Evolutionary conservation across 2,888 invertebrate species (phyloP).

Genomic region (Pristionchus arcanus): DNA sequence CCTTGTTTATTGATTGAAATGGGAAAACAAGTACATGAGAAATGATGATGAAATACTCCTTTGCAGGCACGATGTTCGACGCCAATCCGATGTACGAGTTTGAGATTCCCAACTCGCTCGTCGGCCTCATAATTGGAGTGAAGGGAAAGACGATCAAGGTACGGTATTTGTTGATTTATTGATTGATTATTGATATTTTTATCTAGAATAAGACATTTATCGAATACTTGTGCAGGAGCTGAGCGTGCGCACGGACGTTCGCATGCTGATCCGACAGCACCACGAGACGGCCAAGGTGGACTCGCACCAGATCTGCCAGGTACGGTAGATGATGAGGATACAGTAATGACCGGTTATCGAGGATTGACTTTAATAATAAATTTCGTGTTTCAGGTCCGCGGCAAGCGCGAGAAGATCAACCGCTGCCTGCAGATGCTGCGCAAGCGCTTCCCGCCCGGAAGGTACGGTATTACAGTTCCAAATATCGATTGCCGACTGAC

Average conservation of each 20-base stretch:
- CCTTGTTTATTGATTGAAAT: too few species aligned
- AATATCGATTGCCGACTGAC: not conserved
- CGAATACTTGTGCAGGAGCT: slow-evolving; percentile 68
- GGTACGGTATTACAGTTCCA: slow-evolving; percentile 54
- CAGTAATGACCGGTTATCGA: not conserved
- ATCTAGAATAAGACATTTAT: not conserved
- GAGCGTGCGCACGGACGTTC: slow-evolving; percentile 75
- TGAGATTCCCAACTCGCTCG: slow-evolving; percentile 79
- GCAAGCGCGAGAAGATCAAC: slow-evolving; percentile 78
- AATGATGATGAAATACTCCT: not conserved
- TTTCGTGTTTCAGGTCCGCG: slow-evolving; percentile 64
- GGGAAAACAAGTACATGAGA: too few species aligned
- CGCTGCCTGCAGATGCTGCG: slow-evolving; percentile 76
- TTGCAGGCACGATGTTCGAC: slow-evolving; percentile 53
- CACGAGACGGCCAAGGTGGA: slow-evolving; percentile 73
- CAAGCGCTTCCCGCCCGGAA: slow-evolving; percentile 76
- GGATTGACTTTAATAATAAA: not conserved
- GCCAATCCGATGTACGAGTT: slow-evolving; percentile 78
- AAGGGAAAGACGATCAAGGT: slow-evolving; percentile 79
- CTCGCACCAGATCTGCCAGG: slow-evolving; percentile 78
- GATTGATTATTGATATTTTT: not conserved
- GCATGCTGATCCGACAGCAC: slow-evolving; percentile 77
- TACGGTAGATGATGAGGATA: slow-evolving; percentile 52
- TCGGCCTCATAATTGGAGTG: slow-evolving; percentile 78
- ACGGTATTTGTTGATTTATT: slow-evolving; percentile 43